These are phyloP conservation scores for Albula goreensis DNA, from an alignment of 2,113 vertebrate genomes.

Conservation along the genomic window DNA sequence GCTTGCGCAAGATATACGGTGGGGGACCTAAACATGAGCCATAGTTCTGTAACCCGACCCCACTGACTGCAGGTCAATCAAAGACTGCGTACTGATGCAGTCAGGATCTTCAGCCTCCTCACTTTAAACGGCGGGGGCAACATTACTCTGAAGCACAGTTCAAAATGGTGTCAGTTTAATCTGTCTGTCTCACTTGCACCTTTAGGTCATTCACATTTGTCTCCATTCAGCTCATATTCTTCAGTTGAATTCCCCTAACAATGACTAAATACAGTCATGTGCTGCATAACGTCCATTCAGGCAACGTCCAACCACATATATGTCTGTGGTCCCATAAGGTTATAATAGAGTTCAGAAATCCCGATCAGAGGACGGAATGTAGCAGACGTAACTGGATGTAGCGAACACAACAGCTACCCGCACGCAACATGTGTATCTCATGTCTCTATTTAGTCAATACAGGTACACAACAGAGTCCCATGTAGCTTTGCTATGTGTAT, in stretches of 20 bases:
- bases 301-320: no score
- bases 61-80: not conserved
- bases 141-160: not conserved
- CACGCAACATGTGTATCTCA: no score
- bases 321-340: no score
- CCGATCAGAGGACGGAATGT: no score
- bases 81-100: not conserved
- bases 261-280: no score
- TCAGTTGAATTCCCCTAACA: not conserved
- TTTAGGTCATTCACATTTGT: not conserved
- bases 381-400: no score
- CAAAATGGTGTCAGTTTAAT: conserved; percentile 6
- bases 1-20: conserved; percentile 84
- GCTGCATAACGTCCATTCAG: no score
- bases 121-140: not conserved
- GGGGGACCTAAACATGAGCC: conserved; percentile 63
- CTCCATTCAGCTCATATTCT: not conserved
- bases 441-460: no score
- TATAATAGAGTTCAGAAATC: no score
- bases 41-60: conserved; percentile 21
- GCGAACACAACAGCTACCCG: no score
- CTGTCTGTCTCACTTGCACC: not conserved
- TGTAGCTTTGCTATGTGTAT: no score
- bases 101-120: not conserved
- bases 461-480: no score